Evolutionary conservation across 2,797 vertebrate genomes (phyloP).

Genomic region (Nannoperca obscura): DNA sequence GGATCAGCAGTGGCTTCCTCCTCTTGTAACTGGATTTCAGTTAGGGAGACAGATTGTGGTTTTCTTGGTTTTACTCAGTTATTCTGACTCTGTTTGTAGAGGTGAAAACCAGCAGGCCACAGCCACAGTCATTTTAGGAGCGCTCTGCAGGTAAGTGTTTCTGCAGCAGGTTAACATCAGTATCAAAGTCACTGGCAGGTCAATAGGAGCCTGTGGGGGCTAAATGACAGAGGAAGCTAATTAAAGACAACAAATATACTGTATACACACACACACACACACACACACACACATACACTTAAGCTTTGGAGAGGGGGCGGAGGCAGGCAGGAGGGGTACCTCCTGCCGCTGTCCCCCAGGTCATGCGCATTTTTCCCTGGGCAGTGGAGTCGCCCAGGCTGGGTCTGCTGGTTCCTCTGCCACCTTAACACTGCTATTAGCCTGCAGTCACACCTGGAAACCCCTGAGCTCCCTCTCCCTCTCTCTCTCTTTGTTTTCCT

Average conservation of each 20-base stretch:
- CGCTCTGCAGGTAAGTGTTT: conserved; percentile 30
- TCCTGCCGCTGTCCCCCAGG: conserved; percentile 69
- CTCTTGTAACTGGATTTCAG: conserved; percentile 51
- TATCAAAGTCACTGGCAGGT: conserved; percentile 66
- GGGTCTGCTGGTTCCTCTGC: conserved; percentile 60
- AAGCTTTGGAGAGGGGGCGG: conserved; percentile 7
- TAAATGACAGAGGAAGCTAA: conserved; percentile 68
- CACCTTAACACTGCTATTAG: conserved; percentile 67
- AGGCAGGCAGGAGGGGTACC: conserved; percentile 13
- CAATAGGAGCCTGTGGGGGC: conserved; percentile 59
- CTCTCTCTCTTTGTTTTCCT: conserved; percentile 39
- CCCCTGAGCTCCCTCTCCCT: conserved; percentile 45
- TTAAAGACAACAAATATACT: conserved; percentile 73
- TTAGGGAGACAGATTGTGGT: conserved; percentile 45
- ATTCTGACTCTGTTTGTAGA: conserved; percentile 15
- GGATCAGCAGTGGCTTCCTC: conserved; percentile 33
- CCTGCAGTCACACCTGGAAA: conserved; percentile 77
- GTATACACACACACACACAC: conserved; percentile 39
- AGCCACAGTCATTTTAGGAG: conserved; percentile 42
- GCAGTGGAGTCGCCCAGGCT: conserved; percentile 79
- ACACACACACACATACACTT: conserved; percentile 20
- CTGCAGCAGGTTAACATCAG: conserved; percentile 44
- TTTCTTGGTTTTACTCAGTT: conserved; percentile 66
- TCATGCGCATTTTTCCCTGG: conserved; percentile 79
- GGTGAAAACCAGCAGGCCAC: neutral